Evolutionary conservation across 64 coral and sea anemone species (phyloP), one percentile per base, ranked within the genome.

Genomic region (Actinia tenebrosa): DNA sequence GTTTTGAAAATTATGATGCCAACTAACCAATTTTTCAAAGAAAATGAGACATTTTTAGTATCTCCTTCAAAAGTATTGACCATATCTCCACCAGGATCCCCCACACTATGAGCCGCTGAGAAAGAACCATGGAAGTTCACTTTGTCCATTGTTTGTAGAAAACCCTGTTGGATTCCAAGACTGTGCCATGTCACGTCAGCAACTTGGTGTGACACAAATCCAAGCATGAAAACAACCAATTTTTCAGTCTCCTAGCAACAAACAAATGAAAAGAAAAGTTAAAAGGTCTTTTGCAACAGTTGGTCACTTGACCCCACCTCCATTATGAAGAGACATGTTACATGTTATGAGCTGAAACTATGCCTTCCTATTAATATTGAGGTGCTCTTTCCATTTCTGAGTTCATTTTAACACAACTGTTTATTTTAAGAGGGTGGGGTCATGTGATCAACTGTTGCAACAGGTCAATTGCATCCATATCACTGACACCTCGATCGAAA

Each of bases 171-270:
- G 44, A 98, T 98, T 2, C 93, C 96, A 8, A 98, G 86, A 79
- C 96, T 98, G 78, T 98, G 96, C 96, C 96, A 98, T 4, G 96
- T 92, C 16, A 98, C 60, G 56, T 98, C 96, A 44, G 96, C 93
- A 7, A 98, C 93, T 98, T 98, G 96, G 26, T 98, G 96, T 7
- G 96, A 98, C 46, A 98, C 93, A 92, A 92, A 94, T 5, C 96
- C 96, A 92, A 98, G 80, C 20, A 90, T 98, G 66, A 98, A 98
- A 16, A 92, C 96, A 30, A 98, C 90, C 16, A 98, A 82, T 86
- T 98, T 98, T 71, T 95, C 88, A 61, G 96, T 98, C 30, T 87
- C 93, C 92, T 95, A 80, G 53, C 53, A 92, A 78, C 25, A 7
- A 75, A 26, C 13, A 26, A 13, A 61, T 22, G 63, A 64, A 20